Conservation (phyloP, 2,888 invertebrate genomes). For the Andrena fulva region DNA sequence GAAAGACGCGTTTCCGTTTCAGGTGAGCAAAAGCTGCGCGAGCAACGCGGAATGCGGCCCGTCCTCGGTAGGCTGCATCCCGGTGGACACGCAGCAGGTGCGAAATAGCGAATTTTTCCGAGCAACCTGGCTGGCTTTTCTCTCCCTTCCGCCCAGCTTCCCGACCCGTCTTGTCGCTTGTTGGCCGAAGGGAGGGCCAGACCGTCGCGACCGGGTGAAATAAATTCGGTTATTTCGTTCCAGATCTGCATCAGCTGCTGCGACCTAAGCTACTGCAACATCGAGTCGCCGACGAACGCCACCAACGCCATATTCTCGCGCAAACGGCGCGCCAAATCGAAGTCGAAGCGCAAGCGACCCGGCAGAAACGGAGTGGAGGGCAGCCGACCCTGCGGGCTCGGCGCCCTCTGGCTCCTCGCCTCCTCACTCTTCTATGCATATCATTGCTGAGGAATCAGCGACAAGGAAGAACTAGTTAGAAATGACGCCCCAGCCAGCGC, state of each 20-base stretch:
- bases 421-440: slow-evolving; percentile 80
- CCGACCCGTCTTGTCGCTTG: not conserved
- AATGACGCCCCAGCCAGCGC: slow-evolving; percentile 50
- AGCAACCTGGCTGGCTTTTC: slow-evolving; percentile 42
- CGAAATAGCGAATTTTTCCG: slow-evolving; percentile 79
- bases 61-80: slow-evolving; percentile 87
- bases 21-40: slow-evolving; percentile 88
- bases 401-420: slow-evolving; percentile 74
- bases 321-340: slow-evolving; percentile 79
- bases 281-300: slow-evolving; percentile 87
- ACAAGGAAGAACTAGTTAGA: slow-evolving; percentile 41
- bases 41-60: slow-evolving; percentile 87
- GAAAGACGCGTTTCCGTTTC: slow-evolving; percentile 47
- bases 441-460: slow-evolving; percentile 76
- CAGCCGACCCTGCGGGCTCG: slow-evolving; percentile 66
- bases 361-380: slow-evolving; percentile 70
- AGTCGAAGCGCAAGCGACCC: slow-evolving; percentile 76
- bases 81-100: slow-evolving; percentile 88
- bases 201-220: slow-evolving; percentile 65
- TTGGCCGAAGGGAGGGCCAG: not conserved
- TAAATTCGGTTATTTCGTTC: slow-evolving; percentile 83
- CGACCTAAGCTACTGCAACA: slow-evolving; percentile 88
- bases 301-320: slow-evolving; percentile 86
- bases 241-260: slow-evolving; percentile 89
- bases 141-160: not conserved